Percentiles rank a stretch among this genome's conserved stretches.
Conservation (phyloP, 2,113 vertebrate species). For the Nestor notabilis region DNA sequence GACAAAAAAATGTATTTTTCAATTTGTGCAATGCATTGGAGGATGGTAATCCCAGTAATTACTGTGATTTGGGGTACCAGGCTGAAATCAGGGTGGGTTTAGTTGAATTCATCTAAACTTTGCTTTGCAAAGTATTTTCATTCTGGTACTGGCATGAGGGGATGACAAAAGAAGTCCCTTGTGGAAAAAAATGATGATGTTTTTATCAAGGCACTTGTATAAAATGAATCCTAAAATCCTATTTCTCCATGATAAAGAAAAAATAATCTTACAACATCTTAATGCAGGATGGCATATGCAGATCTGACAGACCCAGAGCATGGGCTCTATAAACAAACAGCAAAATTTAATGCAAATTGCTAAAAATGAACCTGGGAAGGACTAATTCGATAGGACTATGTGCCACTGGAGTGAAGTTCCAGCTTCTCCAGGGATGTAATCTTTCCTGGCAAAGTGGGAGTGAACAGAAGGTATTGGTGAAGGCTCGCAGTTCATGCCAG, state of each 20-base stretch:
- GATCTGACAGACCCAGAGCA: not conserved
- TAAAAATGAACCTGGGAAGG: not conserved
- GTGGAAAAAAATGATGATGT: not conserved
- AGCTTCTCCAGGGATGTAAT: constrained; percentile 20
- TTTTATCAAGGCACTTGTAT: not conserved
- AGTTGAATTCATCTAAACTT: not conserved
- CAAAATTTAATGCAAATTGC: not conserved
- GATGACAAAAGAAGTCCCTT: not conserved
- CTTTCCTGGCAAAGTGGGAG: constrained; percentile 43
- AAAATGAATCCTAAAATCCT: not conserved
- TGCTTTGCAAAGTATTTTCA: accelerated
- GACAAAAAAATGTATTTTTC: not conserved
- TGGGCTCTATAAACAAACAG: not conserved
- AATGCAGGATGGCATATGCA: accelerated
- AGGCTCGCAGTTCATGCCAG: constrained; percentile 3
- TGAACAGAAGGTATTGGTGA: constrained; percentile 58
- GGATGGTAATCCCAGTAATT: accelerated
- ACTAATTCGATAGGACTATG: constrained; percentile 41
- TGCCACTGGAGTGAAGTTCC: not conserved
- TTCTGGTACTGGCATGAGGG: not conserved
- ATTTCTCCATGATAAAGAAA: not conserved
- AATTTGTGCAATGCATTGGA: not conserved
- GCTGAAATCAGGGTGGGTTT: not conserved
- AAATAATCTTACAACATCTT: too few species aligned
- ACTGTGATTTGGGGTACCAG: not conserved